Conservation (phyloP, 2,888 invertebrate genomes). For the Drosophila tanythrix region DNA sequence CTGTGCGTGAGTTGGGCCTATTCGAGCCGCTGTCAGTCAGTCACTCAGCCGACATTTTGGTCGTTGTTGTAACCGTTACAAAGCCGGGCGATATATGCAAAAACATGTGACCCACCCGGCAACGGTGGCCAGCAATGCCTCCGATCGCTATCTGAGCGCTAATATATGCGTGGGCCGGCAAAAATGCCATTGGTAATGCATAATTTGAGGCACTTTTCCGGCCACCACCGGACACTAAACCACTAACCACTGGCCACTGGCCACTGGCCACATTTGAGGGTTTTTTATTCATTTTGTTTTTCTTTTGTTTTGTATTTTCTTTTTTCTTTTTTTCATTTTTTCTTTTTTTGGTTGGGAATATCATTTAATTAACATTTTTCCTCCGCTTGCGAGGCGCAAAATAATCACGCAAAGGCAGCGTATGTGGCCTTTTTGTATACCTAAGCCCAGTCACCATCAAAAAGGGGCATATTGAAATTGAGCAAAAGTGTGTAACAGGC, state of each 20-base stretch:
- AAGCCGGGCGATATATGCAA: conserved; percentile 69
- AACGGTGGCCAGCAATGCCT: conserved; percentile 11
- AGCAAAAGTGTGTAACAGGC: background rate
- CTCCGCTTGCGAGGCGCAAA: conserved; percentile 74
- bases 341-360: conserved; percentile 68
- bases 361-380: conserved; percentile 78
- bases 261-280: conserved; percentile 55
- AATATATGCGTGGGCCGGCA: conserved; percentile 74
- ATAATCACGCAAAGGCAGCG: conserved; percentile 79
- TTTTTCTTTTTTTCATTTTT: conserved; percentile 4
- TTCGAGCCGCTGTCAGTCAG: conserved; percentile 76
- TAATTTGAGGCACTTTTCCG: conserved; percentile 80
- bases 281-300: conserved; percentile 25
- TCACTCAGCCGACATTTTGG: conserved; percentile 61
- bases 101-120: conserved; percentile 69
- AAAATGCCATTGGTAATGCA: conserved; percentile 75
- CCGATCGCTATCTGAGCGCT: conserved; percentile 73
- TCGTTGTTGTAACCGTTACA: conserved; percentile 8
- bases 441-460: background rate
- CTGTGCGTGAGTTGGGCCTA: conserved; percentile 73
- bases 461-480: background rate
- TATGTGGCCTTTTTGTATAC: conserved; percentile 21
- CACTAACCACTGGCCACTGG: conserved; percentile 27
- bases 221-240: conserved; percentile 56
- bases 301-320: conserved; percentile 32